Percentiles rank a stretch among this genome's conserved stretches.
Evolutionary conservation across 2,113 vertebrate species (phyloP).

Genomic region (Butorides virescens): DNA sequence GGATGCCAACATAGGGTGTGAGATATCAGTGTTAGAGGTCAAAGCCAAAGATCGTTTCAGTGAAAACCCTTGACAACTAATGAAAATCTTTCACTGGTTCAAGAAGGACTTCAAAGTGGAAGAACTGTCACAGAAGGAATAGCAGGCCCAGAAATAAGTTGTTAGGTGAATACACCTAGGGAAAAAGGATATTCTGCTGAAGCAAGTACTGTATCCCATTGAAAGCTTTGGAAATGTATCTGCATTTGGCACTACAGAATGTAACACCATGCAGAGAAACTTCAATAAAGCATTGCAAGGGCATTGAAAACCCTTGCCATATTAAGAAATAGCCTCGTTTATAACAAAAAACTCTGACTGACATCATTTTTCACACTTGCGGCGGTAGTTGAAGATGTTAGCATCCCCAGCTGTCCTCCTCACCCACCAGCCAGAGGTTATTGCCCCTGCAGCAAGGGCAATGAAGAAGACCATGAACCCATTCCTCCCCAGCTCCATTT

Average conservation of each 20-base stretch:
- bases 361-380: not conserved
- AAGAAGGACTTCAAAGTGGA: slow-evolving; percentile 24
- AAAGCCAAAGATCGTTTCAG: not conserved
- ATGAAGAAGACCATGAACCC: fast-evolving
- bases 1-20: not conserved
- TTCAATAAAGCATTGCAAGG: not conserved
- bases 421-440: not conserved
- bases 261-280: not conserved
- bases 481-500: not conserved
- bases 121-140: not conserved
- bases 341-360: not conserved
- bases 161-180: not conserved
- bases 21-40: not conserved
- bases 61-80: not conserved
- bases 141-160: not conserved
- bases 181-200: not conserved
- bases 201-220: not conserved
- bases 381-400: not conserved
- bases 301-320: not conserved
- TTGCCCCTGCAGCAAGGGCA: slow-evolving; percentile 21
- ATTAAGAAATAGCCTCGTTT: not conserved
- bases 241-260: not conserved
- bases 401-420: not conserved
- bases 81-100: not conserved
- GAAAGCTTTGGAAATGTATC: not conserved